A percentile compares a stretch with the other conserved stretches of the same genome.
These are phyloP conservation scores for Maconellicoccus hirsutus DNA, from an alignment of 1,140 invertebrate genomes.

Conservation along the genomic window DNA sequence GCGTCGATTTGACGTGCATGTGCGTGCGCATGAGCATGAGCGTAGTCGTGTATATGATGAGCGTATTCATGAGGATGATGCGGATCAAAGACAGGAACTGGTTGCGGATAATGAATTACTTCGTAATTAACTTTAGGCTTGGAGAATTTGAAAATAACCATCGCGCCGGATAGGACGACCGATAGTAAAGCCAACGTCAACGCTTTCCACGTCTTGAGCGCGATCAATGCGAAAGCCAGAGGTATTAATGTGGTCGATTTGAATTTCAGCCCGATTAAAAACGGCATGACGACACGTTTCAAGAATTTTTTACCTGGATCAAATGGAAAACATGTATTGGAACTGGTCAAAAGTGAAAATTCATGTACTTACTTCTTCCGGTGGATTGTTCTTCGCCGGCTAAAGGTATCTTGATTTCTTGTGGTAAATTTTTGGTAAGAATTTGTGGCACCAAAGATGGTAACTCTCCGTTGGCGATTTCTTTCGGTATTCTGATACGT, in stretches of 20 bases:
- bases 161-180: slow-evolving; percentile 50
- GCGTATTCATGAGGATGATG: slow-evolving; percentile 21
- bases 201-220: slow-evolving; percentile 76
- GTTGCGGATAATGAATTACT: slow-evolving; percentile 70
- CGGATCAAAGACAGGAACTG: slow-evolving; percentile 24
- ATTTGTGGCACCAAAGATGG: slow-evolving; percentile 49
- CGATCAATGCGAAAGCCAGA: slow-evolving; percentile 63
- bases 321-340: neutral
- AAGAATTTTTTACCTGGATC: slow-evolving; percentile 59
- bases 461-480: slow-evolving; percentile 32
- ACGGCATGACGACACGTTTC: slow-evolving; percentile 69
- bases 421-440: slow-evolving; percentile 49
- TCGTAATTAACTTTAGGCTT: slow-evolving; percentile 72
- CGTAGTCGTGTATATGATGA: slow-evolving; percentile 48
- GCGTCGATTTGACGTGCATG: slow-evolving; percentile 45
- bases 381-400: slow-evolving; percentile 43
- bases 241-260: slow-evolving; percentile 70
- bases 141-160: slow-evolving; percentile 71
- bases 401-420: slow-evolving; percentile 53
- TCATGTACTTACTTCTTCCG: slow-evolving; percentile 36
- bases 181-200: slow-evolving; percentile 71
- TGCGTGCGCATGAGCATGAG: slow-evolving; percentile 45
- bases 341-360: slow-evolving; percentile 31
- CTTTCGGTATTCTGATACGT: slow-evolving; percentile 46
- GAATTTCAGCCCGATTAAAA: slow-evolving; percentile 70